Conservation (phyloP, 2,888 invertebrate species). For the Idaea straminata region DNA sequence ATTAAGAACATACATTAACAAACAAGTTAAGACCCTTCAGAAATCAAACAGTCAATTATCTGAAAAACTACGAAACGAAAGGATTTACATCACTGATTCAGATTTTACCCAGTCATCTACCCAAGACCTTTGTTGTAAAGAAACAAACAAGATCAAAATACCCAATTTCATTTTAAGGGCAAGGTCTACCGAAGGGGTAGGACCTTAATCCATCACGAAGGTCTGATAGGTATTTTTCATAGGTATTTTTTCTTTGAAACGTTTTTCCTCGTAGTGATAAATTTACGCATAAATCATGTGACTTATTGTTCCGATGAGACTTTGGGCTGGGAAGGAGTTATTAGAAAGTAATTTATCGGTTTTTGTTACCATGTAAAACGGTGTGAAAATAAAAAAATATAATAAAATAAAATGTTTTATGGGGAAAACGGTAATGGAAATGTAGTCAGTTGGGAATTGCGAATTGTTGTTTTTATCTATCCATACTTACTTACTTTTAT, state of each 20-base stretch:
- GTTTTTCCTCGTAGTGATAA: slow-evolving; percentile 1
- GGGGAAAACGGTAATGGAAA: background rate
- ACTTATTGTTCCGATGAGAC: slow-evolving; percentile 1
- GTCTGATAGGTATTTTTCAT: slow-evolving; percentile 1
- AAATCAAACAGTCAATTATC: background rate
- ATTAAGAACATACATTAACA: too few relatives aligned
- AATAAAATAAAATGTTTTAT: background rate
- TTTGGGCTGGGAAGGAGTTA: background rate
- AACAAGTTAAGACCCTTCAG: background rate
- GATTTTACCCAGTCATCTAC: background rate
- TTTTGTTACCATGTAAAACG: background rate
- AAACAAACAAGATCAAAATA: slow-evolving; percentile 1
- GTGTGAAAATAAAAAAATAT: background rate
- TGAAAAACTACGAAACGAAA: background rate
- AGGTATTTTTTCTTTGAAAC: background rate
- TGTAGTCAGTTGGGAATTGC: background rate
- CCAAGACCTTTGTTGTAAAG: background rate
- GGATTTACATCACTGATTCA: background rate
- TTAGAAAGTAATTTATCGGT: background rate
- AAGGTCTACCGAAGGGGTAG: background rate
- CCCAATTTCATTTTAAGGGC: background rate
- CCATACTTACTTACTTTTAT: too few relatives aligned
- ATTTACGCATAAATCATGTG: background rate
- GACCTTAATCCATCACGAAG: slow-evolving; percentile 1
- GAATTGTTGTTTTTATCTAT: background rate